These are phyloP conservation scores for Halichondria panicea DNA, from an alignment of 37 sponge, comb jelly and placozoan species.

Conservation along the genomic window DNA sequence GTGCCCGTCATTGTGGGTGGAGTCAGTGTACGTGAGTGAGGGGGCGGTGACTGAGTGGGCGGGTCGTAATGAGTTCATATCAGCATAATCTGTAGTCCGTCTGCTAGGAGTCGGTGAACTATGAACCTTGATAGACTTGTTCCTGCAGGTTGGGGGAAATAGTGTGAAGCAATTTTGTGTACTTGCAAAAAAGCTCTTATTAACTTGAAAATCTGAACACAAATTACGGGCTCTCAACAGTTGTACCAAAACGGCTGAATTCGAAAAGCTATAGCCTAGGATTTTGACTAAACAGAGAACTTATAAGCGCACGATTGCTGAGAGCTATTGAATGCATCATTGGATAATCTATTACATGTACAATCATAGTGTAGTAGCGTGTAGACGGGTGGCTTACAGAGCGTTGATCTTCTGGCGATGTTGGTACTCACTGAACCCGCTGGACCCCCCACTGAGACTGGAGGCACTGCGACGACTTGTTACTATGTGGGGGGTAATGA, in stretches of 20 bases:
- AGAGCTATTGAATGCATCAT: too few relatives aligned
- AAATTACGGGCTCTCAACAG: too few relatives aligned
- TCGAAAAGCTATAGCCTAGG: too few relatives aligned
- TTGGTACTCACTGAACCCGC: conserved; percentile 12
- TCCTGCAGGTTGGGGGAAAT: background rate
- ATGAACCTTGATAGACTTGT: background rate
- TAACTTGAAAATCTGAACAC: too few relatives aligned
- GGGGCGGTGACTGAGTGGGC: background rate
- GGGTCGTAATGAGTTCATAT: background rate
- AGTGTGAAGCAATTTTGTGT: too few relatives aligned
- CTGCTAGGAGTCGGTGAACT: conserved; percentile 1
- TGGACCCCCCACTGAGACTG: conserved; percentile 9
- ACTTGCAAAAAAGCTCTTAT: too few relatives aligned
- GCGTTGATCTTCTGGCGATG: background rate
- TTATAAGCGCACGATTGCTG: too few relatives aligned
- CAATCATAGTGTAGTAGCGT: background rate
- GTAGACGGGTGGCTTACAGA: conserved; percentile 2
- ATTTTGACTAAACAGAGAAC: too few relatives aligned
- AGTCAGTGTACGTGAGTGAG: background rate
- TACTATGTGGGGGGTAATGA: too few relatives aligned
- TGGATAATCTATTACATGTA: background rate
- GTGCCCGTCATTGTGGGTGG: background rate
- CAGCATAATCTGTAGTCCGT: conserved; percentile 26
- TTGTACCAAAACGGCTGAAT: too few relatives aligned
- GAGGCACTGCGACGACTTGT: conserved; percentile 16